phyloP scores from a whole-genome alignment of 2,797 vertebrate species.

The Caiman crocodilus region DNA sequence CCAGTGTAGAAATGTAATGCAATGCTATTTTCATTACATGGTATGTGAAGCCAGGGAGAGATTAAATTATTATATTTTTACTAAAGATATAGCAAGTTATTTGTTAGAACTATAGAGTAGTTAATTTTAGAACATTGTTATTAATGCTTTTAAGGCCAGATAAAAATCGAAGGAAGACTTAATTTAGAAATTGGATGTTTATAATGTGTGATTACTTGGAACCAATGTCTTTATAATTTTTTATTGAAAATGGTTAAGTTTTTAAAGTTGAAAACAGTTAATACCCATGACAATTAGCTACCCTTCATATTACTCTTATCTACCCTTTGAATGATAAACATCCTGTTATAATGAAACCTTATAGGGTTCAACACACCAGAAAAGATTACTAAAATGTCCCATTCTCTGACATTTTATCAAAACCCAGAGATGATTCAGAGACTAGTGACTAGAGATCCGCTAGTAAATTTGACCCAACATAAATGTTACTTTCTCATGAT shows the following conservation, averaged over 20 bases:
- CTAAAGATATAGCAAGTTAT: conserved; percentile 10
- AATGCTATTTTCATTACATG: conserved; percentile 62
- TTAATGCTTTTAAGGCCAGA: conserved; percentile 23
- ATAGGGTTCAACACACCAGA: background rate
- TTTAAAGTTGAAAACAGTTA: conserved; percentile 2
- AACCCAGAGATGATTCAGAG: background rate
- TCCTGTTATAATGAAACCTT: background rate
- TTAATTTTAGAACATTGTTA: conserved; percentile 7
- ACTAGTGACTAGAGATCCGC: background rate
- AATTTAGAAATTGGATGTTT: conserved; percentile 24
- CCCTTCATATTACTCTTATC: background rate
- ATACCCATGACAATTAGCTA: background rate
- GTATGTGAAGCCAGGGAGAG: conserved; percentile 61
- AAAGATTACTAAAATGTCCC: background rate
- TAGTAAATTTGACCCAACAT: background rate
- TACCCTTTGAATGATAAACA: background rate
- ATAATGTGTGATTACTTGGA: background rate
- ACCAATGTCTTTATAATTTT: background rate
- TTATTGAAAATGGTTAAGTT: conserved; percentile 10
- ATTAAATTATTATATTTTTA: conserved; percentile 28
- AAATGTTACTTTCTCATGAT: background rate
- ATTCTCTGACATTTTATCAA: background rate
- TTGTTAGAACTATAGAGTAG: background rate
- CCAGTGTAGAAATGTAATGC: conserved; percentile 41
- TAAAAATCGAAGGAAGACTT: conserved; percentile 1